Evolutionary conservation across 2,797 vertebrate species (phyloP).

Genomic region (Petrocephalus sullivani): DNA sequence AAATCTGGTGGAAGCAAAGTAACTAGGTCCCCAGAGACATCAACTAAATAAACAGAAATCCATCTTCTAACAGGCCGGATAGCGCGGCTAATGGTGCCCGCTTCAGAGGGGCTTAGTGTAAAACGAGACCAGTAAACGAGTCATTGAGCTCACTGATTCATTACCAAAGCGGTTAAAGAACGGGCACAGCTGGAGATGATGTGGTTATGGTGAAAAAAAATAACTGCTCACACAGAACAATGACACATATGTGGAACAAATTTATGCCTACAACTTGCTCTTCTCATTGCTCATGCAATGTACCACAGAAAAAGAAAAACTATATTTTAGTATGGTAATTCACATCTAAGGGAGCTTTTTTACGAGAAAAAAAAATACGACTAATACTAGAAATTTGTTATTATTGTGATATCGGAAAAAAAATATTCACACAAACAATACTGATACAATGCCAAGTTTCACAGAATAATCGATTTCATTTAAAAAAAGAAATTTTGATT

Average conservation of each 20-base stretch:
- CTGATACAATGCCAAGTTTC: background rate
- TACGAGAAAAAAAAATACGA: background rate
- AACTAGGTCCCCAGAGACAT: background rate
- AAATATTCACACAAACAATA: background rate
- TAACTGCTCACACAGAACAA: background rate
- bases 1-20: slow-evolving; percentile 25
- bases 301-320: background rate
- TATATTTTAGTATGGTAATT: background rate
- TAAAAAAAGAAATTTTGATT: background rate
- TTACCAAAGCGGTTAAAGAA: slow-evolving; percentile 17
- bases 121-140: slow-evolving; percentile 33
- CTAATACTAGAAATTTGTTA: background rate
- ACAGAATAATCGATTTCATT: background rate
- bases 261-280: background rate
- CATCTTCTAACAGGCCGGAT: slow-evolving; percentile 24
- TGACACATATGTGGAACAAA: background rate
- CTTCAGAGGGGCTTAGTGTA: slow-evolving; percentile 16
- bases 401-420: background rate
- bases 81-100: slow-evolving; percentile 13
- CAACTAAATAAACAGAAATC: slow-evolving; percentile 25
- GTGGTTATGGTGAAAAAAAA: background rate
- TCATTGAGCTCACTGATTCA: slow-evolving; percentile 23
- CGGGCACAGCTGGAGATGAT: background rate
- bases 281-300: background rate
- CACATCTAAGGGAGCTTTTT: background rate